Conservation (phyloP, 2,113 vertebrate species). For the Acanthochromis polyacanthus region DNA sequence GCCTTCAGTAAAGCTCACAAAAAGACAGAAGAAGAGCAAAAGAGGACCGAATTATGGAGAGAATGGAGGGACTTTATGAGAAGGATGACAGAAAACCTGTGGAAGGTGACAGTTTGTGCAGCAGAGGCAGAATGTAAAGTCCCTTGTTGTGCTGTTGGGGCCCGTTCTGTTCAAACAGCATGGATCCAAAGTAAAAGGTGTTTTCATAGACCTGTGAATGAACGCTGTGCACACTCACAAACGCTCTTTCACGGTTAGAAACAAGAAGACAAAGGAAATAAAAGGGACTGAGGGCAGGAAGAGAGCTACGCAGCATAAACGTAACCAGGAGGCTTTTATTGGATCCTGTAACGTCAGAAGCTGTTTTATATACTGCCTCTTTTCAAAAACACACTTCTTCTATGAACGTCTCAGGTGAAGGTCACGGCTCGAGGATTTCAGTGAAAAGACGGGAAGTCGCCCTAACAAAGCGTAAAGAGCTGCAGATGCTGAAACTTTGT, state of each 20-base stretch:
- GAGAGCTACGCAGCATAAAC: not conserved
- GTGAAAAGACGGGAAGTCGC: constrained; percentile 14
- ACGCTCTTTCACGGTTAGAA: constrained; percentile 39
- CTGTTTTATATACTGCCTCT: not conserved
- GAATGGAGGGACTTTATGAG: constrained; percentile 11
- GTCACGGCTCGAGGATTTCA: constrained; percentile 14
- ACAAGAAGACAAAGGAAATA: constrained; percentile 39
- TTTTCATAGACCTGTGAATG: constrained; percentile 54
- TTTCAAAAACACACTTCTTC: constrained; percentile 13
- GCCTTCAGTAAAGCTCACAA: constrained; percentile 6
- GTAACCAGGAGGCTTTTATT: constrained; percentile 26
- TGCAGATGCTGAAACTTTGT: constrained; percentile 52
- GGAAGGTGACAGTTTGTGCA: constrained; percentile 39
- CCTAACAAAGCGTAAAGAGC: constrained; percentile 13
- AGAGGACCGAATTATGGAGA: not conserved
- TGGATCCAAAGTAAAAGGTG: constrained; percentile 54
- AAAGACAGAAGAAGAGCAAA: not conserved
- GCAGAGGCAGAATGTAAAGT: constrained; percentile 11
- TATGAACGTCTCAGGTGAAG: constrained; percentile 33
- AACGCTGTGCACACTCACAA: constrained; percentile 36
- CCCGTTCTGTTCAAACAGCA: constrained; percentile 58
- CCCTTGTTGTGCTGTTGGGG: constrained; percentile 27
- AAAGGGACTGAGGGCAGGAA: constrained; percentile 33
- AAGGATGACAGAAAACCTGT: constrained; percentile 7
- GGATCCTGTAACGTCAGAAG: constrained; percentile 20